Evolutionary conservation across 1,140 invertebrate species (phyloP), one percentile per base, ranked within the genome.

Genomic region (Orussus abietinus): DNA sequence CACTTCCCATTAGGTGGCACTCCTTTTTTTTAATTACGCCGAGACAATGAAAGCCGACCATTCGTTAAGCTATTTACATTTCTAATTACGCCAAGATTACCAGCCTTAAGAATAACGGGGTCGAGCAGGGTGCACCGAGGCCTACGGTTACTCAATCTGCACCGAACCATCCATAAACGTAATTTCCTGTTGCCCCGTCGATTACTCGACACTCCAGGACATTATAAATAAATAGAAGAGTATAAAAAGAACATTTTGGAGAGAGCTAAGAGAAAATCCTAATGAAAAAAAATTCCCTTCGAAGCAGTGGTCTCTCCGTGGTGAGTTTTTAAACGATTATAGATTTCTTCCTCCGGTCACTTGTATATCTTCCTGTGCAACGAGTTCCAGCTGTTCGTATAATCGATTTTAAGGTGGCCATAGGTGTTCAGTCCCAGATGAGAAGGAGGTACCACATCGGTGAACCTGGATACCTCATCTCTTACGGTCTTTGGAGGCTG

Each of bases 341-440:
- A 25, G 22, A 25, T n/a, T 7, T 25, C 22, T 25, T 25, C n/a
- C 6, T 25, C 22, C 6, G 6, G 42, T 65, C 72, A 78, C 61
- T 77, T 77, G 28, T 75, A 65, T 37, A 83, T 83, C 52, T 81
- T 79, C 51, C 78, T 73, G 49, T 82, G 79, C 14, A 83, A 61
- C 2, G 79, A 81, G 55, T 82, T 81, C 83, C 84, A 85, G 58
- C 81, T 85, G 54, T 75, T 80, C 2, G 82, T 82, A 55, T 86
- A 85, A 64, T 86, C 84, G 42, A 86, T 85, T 64, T 83, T 82
- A 10, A 85, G 67, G 51, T 85, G 82, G 15, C 84, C 84, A 45
- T 85, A 83, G 15, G 77, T 77, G 25, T 79, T 85, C 6, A 84
- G 62, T 19, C 79, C 77, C 54, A 83, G 79, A 58, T 79, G 62